These are phyloP conservation scores for Cephus runcator DNA, from an alignment of 2,888 invertebrate species.

Conservation along the genomic window DNA sequence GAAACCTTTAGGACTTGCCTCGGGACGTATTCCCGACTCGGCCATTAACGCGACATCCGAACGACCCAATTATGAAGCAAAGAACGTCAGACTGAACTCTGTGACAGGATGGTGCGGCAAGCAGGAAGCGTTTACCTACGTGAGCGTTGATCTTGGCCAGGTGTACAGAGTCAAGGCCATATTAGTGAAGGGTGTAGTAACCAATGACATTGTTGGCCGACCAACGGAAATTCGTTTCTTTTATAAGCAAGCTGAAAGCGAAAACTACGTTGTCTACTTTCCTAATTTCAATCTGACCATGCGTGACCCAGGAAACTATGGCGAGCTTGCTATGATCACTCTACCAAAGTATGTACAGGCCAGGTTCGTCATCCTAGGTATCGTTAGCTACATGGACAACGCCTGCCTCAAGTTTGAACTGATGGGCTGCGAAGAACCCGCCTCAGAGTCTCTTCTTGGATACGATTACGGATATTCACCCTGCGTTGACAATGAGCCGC, in stretches of 20 bases:
- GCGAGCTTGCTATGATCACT: conserved; percentile 95
- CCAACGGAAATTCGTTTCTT: conserved; percentile 97
- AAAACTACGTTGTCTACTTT: conserved; percentile 96
- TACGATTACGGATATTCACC: conserved; percentile 94
- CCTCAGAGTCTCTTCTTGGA: conserved; percentile 83
- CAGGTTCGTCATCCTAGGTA: conserved; percentile 92
- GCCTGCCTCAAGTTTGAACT: conserved; percentile 96
- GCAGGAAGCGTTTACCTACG: conserved; percentile 95
- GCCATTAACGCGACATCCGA: conserved; percentile 96
- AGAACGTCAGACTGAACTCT: conserved; percentile 88
- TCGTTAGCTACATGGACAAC: conserved; percentile 96
- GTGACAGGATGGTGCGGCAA: conserved; percentile 98
- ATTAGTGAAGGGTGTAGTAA: conserved; percentile 92
- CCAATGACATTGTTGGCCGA: conserved; percentile 93
- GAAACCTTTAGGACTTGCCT: conserved; percentile 88
- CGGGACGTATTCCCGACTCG: conserved; percentile 92
- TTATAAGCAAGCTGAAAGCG: conserved; percentile 93
- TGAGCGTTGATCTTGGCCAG: conserved; percentile 93
- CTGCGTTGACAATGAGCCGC: conserved; percentile 96
- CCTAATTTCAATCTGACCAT: conserved; percentile 95
- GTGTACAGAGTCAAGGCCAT: conserved; percentile 94
- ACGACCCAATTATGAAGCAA: conserved; percentile 91
- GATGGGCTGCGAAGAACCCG: conserved; percentile 94
- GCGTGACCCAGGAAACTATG: conserved; percentile 96
- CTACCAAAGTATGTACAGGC: conserved; percentile 94